A percentile compares a stretch with the other conserved stretches of the same genome.
Conservation (phyloP, 2,113 vertebrate genomes). For the Brevimyrus niger region DNA sequence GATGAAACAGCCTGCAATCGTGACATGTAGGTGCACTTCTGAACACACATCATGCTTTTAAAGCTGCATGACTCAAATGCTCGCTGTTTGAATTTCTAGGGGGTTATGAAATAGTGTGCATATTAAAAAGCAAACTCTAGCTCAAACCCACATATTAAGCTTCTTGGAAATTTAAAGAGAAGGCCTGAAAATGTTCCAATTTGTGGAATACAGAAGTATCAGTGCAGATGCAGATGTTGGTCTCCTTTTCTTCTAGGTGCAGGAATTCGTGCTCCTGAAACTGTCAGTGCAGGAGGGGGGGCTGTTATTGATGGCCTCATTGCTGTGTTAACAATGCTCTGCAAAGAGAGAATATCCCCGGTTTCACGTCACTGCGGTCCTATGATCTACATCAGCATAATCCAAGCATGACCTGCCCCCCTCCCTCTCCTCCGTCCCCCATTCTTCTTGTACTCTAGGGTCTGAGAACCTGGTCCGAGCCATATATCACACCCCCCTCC, state of each 20-base stretch:
- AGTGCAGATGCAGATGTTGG: not conserved
- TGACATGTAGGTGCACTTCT: no score
- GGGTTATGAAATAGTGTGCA: not conserved
- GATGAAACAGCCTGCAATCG: not conserved
- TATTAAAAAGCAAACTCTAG: not conserved
- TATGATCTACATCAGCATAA: slow-evolving; percentile 61
- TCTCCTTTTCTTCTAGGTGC: not conserved
- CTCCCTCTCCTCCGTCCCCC: slow-evolving; percentile 37
- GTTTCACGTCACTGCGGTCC: slow-evolving; percentile 33
- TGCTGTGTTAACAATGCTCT: slow-evolving; percentile 22
- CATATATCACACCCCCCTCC: slow-evolving; percentile 59
- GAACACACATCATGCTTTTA: not conserved
- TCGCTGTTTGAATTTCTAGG: not conserved
- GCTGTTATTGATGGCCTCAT: slow-evolving; percentile 41
- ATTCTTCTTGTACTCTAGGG: slow-evolving; percentile 37
- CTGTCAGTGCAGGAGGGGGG: slow-evolving; percentile 33
- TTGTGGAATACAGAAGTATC: not conserved
- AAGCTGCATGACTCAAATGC: not conserved
- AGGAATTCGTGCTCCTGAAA: slow-evolving; percentile 5
- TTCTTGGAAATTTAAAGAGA: not conserved
- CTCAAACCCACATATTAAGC: not conserved
- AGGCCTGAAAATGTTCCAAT: not conserved
- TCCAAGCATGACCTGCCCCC: slow-evolving; percentile 52
- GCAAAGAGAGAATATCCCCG: slow-evolving; percentile 27
- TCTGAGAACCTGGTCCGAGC: slow-evolving; percentile 44